These are phyloP conservation scores for Platorchestia sp. DNA, from an alignment of 1,140 invertebrate genomes.

Conservation along the genomic window DNA sequence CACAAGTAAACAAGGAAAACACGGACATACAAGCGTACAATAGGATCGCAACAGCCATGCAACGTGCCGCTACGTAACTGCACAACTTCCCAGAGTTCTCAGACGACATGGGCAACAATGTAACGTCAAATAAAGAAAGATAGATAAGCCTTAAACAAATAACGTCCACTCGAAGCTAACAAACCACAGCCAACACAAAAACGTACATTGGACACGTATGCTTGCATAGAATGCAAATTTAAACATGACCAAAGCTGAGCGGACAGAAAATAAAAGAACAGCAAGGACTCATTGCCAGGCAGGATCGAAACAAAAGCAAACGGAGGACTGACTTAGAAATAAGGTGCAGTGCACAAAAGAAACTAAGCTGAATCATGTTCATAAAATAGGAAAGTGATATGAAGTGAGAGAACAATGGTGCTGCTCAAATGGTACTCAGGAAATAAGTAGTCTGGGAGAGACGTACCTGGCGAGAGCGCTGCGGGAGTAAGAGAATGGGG, in stretches of 20 bases:
- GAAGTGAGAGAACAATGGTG: background rate
- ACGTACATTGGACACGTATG: background rate
- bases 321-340: background rate
- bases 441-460: background rate
- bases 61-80: background rate
- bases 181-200: background rate
- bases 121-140: background rate
- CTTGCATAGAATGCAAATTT: background rate
- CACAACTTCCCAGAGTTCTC: background rate
- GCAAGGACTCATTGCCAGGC: background rate
- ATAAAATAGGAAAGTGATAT: background rate
- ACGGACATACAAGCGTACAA: background rate
- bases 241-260: background rate
- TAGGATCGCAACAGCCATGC: background rate
- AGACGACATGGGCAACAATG: background rate
- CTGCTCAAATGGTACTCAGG: background rate
- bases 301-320: background rate
- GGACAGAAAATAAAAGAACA: background rate
- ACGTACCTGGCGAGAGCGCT: slow-evolving; percentile 29
- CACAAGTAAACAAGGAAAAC: background rate
- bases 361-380: background rate
- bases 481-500: slow-evolving; percentile 24
- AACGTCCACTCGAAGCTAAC: background rate
- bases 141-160: background rate
- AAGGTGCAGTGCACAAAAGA: background rate